phyloP scores from a whole-genome alignment of 2,113 vertebrate genomes.

The Opisthocomus hoazin region DNA sequence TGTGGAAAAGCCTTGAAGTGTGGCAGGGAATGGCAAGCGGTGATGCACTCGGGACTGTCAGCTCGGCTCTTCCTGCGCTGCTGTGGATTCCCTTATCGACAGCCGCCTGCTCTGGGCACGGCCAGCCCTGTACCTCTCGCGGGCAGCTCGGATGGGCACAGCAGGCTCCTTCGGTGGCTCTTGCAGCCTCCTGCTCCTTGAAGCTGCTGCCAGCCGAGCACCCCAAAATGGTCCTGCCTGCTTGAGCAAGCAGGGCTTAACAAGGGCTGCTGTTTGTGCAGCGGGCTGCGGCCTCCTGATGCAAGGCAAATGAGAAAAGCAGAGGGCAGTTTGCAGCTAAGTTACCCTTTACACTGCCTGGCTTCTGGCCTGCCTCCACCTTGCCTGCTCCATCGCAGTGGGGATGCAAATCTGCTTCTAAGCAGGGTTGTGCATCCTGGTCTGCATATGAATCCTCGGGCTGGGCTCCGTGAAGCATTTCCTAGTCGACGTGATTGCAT shows the following conservation, averaged over 20 bases:
- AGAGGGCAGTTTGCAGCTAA: not conserved
- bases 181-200: not conserved
- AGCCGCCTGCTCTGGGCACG: not conserved
- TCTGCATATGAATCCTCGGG: not conserved
- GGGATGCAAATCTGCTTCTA: not conserved
- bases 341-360: not conserved
- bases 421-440: not conserved
- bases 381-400: not conserved
- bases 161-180: not conserved
- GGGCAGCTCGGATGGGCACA: not conserved
- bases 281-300: not conserved
- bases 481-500: not conserved
- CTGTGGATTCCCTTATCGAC: fast-evolving
- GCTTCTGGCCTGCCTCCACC: not conserved
- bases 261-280: not conserved
- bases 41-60: not conserved
- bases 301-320: not conserved
- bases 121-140: not conserved
- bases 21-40: not conserved
- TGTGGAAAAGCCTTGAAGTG: not conserved
- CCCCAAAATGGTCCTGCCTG: not conserved
- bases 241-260: not conserved
- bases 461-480: not conserved
- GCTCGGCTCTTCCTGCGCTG: not conserved
- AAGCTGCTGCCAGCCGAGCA: not conserved